Base-by-base conservation (phyloP, 2,113 vertebrate species). In the Pterocles gutturalis region DNA sequence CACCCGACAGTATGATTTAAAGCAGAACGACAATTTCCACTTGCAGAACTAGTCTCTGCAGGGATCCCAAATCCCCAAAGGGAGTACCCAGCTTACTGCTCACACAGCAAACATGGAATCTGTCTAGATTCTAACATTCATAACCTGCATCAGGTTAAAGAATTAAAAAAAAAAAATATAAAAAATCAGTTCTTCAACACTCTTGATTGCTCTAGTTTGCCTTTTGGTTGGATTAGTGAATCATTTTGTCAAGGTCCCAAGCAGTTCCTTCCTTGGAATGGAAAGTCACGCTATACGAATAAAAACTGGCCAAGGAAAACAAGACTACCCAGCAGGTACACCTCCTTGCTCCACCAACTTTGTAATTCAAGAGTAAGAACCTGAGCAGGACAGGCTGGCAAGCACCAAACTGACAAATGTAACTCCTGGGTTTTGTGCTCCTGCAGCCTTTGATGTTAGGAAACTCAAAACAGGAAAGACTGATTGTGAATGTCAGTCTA, bases 61-160 rank as follows among this genome's bases (percentile, higher is more conserved):
- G 83, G 49, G 71, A 79, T 3, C 22, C 19, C 21, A 84, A 17
- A 5, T 6, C 11, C 26, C 24, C 5, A 49, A 33, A 62, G 60
- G 31, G 7, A 85, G 25, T 3, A 38, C 25, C 41, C 65, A 69
- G 19, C 7, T 45, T 51, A 57, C 0, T 75, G 66, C 53, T 90
- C 53, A 38, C 0, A 0, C 34, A 41, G 38, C 34, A 84, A 86
- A 51, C 17, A 11, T 4, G 8, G 38, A 75, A 38, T 25, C 17
- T 51, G 77, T 28, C n/a, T n/a, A n/a, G 22, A 60, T 55, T 64
- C 28, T 38, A 71, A 38, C 13, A 34, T 9, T 34, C 46, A 36
- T 7, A 65, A 41, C 18, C 36, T 54, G n/a, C 49, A 17, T 3
- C 45, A 81, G 12, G 21, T 34, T 77, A 60, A 60, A 25, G 48